These are phyloP conservation scores for Lordiphosa clarofinis DNA, from an alignment of 1,140 invertebrate species.

Conservation along the genomic window DNA sequence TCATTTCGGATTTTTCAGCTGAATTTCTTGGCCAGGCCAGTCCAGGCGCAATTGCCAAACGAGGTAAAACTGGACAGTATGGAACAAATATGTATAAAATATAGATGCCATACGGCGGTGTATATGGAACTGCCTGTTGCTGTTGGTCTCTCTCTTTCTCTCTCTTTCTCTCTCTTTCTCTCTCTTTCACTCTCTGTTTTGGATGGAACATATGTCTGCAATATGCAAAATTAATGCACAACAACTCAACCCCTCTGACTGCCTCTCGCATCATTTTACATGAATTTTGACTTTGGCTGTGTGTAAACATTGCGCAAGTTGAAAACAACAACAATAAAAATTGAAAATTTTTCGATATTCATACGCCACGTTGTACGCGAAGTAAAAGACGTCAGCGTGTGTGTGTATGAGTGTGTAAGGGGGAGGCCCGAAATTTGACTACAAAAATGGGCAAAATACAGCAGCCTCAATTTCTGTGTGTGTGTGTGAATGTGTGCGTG, in stretches of 20 bases:
- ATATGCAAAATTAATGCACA: constrained; percentile 76
- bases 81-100: constrained; percentile 14
- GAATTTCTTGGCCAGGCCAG: constrained; percentile 47
- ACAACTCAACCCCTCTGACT: constrained; percentile 6
- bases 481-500: constrained; percentile 25
- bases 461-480: constrained; percentile 3
- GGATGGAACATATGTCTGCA: constrained; percentile 67
- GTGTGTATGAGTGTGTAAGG: constrained; percentile 28
- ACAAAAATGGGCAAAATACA: constrained; percentile 76
- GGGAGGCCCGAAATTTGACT: constrained; percentile 58
- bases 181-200: constrained; percentile 14
- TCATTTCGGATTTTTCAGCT: constrained; percentile 63
- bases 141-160: constrained; percentile 27
- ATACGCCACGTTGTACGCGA: constrained; percentile 67
- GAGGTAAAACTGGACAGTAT: constrained; percentile 52
- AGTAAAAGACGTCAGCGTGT: constrained; percentile 30
- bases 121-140: constrained; percentile 56
- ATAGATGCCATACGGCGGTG: constrained; percentile 5
- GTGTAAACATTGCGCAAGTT: constrained; percentile 72
- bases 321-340: constrained; percentile 53
- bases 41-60: constrained; percentile 32
- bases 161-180: constrained; percentile 29
- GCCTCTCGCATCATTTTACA: constrained; percentile 38
- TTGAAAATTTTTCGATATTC: constrained; percentile 51
- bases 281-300: constrained; percentile 71